Evolutionary conservation across 2,797 vertebrate species (phyloP).

Genomic region (Graptemys geographica): DNA sequence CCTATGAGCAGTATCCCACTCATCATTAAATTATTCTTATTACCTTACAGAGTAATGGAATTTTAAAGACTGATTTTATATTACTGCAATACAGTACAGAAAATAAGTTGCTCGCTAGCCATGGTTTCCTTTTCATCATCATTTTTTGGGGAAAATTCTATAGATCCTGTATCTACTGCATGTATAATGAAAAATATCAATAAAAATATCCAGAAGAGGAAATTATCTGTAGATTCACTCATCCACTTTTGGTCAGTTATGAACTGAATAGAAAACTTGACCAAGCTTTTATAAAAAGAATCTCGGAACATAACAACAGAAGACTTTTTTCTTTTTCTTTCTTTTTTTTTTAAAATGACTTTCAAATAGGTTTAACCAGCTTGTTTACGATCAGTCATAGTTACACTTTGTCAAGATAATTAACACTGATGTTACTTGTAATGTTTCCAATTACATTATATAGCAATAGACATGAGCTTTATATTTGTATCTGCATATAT

Average conservation of each 20-base stretch:
- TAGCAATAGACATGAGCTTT: slow-evolving; percentile 16
- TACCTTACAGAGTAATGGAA: background rate
- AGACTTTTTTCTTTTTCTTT: background rate
- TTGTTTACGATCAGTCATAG: slow-evolving; percentile 42
- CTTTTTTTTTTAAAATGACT: background rate
- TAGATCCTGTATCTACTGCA: background rate
- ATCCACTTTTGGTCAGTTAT: background rate
- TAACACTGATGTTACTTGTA: slow-evolving; percentile 15
- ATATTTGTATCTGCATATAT: slow-evolving; percentile 2
- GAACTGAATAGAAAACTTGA: background rate
- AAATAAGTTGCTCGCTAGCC: background rate
- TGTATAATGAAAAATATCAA: background rate
- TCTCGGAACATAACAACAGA: background rate
- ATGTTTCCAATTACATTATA: slow-evolving; percentile 29
- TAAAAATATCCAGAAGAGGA: background rate
- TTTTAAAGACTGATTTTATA: background rate
- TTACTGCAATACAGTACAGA: background rate
- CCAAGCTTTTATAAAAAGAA: slow-evolving; percentile 10
- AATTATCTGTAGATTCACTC: background rate
- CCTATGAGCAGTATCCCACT: background rate
- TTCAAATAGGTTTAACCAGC: background rate
- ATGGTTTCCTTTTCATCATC: background rate
- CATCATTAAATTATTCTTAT: background rate
- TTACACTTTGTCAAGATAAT: slow-evolving; percentile 16
- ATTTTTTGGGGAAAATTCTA: background rate